phyloP scores from a whole-genome alignment of 2,797 vertebrate species.

The Anguilla marmorata region DNA sequence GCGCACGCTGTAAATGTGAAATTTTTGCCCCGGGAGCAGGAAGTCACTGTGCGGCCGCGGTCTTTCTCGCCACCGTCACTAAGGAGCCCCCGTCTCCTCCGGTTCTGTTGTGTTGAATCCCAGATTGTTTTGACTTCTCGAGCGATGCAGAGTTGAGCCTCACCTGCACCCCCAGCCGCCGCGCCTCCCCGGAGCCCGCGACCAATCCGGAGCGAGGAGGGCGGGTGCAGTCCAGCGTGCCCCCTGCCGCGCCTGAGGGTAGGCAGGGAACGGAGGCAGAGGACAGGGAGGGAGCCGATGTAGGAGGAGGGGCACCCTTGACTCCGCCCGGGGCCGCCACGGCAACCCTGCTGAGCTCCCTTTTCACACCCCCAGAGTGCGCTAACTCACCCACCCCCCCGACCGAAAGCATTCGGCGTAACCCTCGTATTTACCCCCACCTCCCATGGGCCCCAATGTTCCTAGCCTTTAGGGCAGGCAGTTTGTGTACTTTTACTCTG shows the following conservation, averaged over 20 bases:
- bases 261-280: constrained; percentile 85
- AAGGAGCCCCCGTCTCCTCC: constrained; percentile 80
- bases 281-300: constrained; percentile 78
- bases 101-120: constrained; percentile 92
- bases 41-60: constrained; percentile 12
- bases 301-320: constrained; percentile 72
- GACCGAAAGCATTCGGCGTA: constrained; percentile 54
- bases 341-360: constrained; percentile 72
- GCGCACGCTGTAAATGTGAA: not conserved
- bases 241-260: constrained; percentile 95
- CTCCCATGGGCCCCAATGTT: constrained; percentile 54
- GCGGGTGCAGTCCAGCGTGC: constrained; percentile 83
- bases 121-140: constrained; percentile 99
- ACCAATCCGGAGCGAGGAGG: constrained; percentile 86
- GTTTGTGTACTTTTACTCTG: constrained; percentile 64
- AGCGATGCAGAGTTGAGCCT: constrained; percentile 89
- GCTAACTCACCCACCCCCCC: constrained; percentile 75
- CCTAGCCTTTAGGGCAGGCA: constrained; percentile 65
- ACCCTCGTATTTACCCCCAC: constrained; percentile 30
- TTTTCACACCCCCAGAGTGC: constrained; percentile 76
- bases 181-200: constrained; percentile 82
- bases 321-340: constrained; percentile 50
- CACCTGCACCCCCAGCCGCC: constrained; percentile 86
- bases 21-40: not conserved
- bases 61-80: constrained; percentile 49